These are phyloP conservation scores for Sebastes dallii DNA, from an alignment of 2,797 vertebrate genomes.

Conservation along the genomic window DNA sequence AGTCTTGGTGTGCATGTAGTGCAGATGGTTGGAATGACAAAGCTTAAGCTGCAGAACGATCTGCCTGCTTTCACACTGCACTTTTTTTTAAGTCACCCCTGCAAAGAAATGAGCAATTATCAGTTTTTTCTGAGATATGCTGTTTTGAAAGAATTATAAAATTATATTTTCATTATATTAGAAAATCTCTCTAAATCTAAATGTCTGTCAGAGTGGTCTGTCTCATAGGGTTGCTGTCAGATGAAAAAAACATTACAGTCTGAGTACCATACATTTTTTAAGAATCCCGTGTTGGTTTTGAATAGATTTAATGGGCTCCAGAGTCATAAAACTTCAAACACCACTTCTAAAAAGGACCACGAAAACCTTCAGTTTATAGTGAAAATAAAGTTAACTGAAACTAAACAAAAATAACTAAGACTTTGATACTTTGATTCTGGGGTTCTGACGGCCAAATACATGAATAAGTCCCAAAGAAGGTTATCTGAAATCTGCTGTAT, in stretches of 20 bases:
- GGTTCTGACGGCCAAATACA: not conserved
- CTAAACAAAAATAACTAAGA: not conserved
- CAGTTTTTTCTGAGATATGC: conserved; percentile 11
- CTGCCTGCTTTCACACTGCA: not conserved
- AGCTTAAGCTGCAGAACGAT: conserved; percentile 4
- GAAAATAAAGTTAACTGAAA: not conserved
- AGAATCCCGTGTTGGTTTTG: conserved; percentile 1
- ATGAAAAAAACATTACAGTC: not conserved
- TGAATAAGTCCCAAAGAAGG: not conserved
- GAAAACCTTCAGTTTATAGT: conserved; percentile 5
- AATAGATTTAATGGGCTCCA: conserved; percentile 9
- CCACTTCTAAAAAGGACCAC: not conserved
- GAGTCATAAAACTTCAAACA: conserved; percentile 1
- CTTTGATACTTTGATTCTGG: not conserved
- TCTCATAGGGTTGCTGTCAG: not conserved
- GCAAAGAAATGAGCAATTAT: conserved; percentile 9
- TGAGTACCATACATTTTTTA: conserved; percentile 13
- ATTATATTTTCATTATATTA: conserved; percentile 19
- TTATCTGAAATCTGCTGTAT: not conserved
- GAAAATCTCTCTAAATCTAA: conserved; percentile 33
- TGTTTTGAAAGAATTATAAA: conserved; percentile 13
- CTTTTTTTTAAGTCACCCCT: not conserved
- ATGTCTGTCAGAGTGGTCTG: not conserved
- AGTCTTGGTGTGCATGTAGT: conserved; percentile 10
- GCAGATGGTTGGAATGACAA: conserved; percentile 24